Conservation (phyloP, 2,113 vertebrate species). For the Datnioides undecimradiatus region DNA sequence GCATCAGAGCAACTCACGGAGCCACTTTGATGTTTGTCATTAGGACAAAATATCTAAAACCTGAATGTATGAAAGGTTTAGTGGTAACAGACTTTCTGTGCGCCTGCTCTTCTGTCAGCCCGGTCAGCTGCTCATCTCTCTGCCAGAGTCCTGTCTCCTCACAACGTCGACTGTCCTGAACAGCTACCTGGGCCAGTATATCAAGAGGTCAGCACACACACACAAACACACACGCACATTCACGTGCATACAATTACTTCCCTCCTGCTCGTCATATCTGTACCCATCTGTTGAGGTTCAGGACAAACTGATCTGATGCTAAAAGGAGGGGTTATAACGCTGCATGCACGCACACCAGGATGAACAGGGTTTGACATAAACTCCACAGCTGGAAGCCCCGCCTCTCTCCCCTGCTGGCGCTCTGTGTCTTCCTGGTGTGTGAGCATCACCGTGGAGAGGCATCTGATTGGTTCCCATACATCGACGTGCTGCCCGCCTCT, state of each 20-base stretch:
- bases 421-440: slow-evolving; percentile 91
- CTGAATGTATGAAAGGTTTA: too few species aligned
- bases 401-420: slow-evolving; percentile 87
- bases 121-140: slow-evolving; percentile 88
- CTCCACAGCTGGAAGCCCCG: slow-evolving; percentile 78
- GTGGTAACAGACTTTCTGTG: not conserved
- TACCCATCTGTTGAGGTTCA: too few species aligned
- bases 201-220: slow-evolving; percentile 83
- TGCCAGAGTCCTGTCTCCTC: slow-evolving; percentile 93
- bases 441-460: slow-evolving; percentile 85
- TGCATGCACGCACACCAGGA: too few species aligned
- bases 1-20: not conserved
- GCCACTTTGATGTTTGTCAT: not conserved
- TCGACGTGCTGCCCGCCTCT: slow-evolving; percentile 86
- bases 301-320: too few species aligned
- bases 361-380: not conserved
- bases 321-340: too few species aligned
- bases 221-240: not conserved
- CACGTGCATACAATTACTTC: too few species aligned
- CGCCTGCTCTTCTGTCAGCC: slow-evolving; percentile 77
- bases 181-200: slow-evolving; percentile 88
- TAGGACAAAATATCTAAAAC: too few species aligned
- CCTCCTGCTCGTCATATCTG: too few species aligned
- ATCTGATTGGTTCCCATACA: slow-evolving; percentile 92
- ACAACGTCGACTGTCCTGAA: slow-evolving; percentile 89